Evolutionary conservation across 2,113 vertebrate species (phyloP).

Genomic region (Melierax canorus): DNA sequence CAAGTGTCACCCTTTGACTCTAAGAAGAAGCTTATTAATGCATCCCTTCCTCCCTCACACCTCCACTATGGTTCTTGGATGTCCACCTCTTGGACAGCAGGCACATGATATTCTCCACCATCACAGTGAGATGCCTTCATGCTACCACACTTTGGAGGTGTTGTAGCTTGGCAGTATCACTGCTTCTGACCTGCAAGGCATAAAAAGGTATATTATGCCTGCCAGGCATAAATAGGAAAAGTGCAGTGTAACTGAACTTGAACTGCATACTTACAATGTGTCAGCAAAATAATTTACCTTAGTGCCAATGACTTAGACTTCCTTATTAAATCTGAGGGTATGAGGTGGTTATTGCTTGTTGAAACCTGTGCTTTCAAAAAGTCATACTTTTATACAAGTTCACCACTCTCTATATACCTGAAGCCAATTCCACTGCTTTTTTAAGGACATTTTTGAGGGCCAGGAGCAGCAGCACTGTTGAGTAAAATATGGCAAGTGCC

Average conservation of each 20-base stretch:
- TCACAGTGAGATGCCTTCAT: accelerated
- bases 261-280: background rate
- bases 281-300: background rate
- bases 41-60: background rate
- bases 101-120: accelerated
- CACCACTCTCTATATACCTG: background rate
- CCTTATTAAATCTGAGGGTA: background rate
- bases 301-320: background rate
- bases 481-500: background rate
- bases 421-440: background rate
- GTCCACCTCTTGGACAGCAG: background rate
- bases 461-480: background rate
- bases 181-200: background rate
- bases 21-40: background rate
- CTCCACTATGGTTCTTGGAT: background rate
- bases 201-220: background rate
- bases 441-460: background rate
- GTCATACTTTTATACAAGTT: background rate
- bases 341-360: background rate
- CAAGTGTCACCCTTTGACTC: background rate
- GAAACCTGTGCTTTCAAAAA: background rate
- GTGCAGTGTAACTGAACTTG: background rate
- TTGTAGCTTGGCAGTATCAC: background rate
- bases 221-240: background rate
- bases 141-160: background rate